phyloP scores from a whole-genome alignment of 2,888 invertebrate genomes.

The Agrotis clavis region DNA sequence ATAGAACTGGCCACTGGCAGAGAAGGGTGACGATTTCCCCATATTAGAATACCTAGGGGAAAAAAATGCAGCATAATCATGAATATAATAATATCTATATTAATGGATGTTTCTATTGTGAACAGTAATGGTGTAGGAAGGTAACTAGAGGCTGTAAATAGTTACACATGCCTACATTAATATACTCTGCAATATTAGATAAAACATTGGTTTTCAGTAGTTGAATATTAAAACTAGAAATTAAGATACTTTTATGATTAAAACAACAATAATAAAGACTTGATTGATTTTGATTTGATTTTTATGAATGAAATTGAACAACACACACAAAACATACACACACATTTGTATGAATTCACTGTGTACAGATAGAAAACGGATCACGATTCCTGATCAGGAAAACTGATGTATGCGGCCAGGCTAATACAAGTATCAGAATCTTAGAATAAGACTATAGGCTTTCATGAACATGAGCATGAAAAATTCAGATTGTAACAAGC shows the following conservation, averaged over 20 bases:
- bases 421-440: too few relatives aligned
- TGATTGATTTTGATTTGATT: too few relatives aligned
- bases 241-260: not conserved
- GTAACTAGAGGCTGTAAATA: conserved; percentile 8
- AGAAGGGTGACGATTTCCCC: not conserved
- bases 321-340: too few relatives aligned
- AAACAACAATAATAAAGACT: too few relatives aligned
- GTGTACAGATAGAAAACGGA: too few relatives aligned
- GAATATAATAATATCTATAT: not conserved
- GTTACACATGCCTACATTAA: not conserved
- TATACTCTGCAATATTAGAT: conserved; percentile 10
- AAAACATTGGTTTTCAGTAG: conserved; percentile 3
- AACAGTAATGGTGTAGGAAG: conserved; percentile 2
- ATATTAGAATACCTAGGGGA: not conserved
- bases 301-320: too few relatives aligned
- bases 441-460: too few relatives aligned
- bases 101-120: conserved; percentile 20
- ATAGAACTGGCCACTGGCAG: not conserved
- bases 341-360: too few relatives aligned
- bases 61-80: not conserved
- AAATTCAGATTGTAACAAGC: too few relatives aligned
- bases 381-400: too few relatives aligned
- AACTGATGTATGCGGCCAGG: too few relatives aligned
- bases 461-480: too few relatives aligned
- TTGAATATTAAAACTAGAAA: not conserved